Percentiles rank a stretch among this genome's conserved stretches.
These are phyloP conservation scores for Tragulus kanchil DNA, from an alignment of 2,113 vertebrate genomes.

Conservation along the genomic window DNA sequence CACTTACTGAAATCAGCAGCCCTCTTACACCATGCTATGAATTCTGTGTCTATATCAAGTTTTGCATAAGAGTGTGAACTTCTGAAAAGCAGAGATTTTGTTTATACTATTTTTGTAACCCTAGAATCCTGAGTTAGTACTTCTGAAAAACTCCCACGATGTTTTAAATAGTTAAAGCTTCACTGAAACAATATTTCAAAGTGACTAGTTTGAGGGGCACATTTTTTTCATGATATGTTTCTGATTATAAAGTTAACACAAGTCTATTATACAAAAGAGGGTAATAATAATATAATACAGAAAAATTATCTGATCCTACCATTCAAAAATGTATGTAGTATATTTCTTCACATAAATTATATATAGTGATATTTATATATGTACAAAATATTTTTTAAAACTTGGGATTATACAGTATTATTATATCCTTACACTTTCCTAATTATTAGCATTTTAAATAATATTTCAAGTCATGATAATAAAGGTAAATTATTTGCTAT, in stretches of 20 bases:
- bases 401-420: background rate
- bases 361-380: background rate
- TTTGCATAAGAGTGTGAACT: background rate
- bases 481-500: background rate
- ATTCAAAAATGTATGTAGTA: background rate
- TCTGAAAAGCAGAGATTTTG: background rate
- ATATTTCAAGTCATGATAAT: background rate
- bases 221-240: background rate
- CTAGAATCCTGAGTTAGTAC: background rate
- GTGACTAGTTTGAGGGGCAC: background rate
- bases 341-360: background rate
- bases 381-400: background rate
- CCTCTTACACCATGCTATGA: background rate
- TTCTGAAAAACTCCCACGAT: background rate
- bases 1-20: background rate
- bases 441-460: background rate
- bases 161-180: background rate
- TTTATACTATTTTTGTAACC: background rate
- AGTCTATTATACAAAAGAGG: background rate
- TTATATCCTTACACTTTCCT: background rate
- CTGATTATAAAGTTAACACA: background rate
- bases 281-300: background rate
- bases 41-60: background rate
- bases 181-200: background rate
- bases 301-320: background rate